Base-by-base conservation (phyloP, 2,113 vertebrate genomes). In the Numenius arquata region DNA sequence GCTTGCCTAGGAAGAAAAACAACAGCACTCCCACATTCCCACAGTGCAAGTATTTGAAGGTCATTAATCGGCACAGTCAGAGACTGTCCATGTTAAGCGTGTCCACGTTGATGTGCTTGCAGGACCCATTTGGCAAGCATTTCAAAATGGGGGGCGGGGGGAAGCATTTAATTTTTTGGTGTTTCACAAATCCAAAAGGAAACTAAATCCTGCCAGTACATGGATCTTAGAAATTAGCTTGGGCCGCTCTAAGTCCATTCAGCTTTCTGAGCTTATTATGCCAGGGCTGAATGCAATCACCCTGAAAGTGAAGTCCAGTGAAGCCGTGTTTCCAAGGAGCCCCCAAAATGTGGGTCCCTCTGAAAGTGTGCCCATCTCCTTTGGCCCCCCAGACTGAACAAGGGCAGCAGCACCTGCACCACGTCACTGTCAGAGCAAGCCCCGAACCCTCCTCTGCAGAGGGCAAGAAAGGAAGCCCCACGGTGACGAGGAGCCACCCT, bases 361-460 rank as follows among this genome's bases (percentile, higher is more conserved):
- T 32, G 20, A 55, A 53, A 70, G 45, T 2, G 6, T 65, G 27
- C 6, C 41, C 23, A 30, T 52, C 53, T 67, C 30, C 15, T 76
- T 71, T 71, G 75, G 15, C 26, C 29, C 19, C 70, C 20, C 5
- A n/a, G 55, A 30, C 25, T 3, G 53, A 81, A 19, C 56, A 59
- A 73, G 21, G 22, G 59, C 38, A 77, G 34, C n/a, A 82, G 27
- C 29, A 30, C n/a, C n/a, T n/a, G 25, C 6, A 15, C 23, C 1
- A 0, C 4, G 0, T 68, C 0, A 0, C 47, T 8, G 14, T 19
- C 4, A 3, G 38, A 52, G 9, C 47, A 47, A 62, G 47, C 27
- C 55, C 34, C 6, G 2, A 81, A 62, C 7, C 17, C 6, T 2
- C 20, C 9, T 67, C 63, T 58, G 48, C 9, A 1, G 41, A 34